Evolutionary conservation across 2,797 vertebrate genomes (phyloP), one percentile per base, ranked within the genome.

Genomic region (Meriones psammophilus): DNA sequence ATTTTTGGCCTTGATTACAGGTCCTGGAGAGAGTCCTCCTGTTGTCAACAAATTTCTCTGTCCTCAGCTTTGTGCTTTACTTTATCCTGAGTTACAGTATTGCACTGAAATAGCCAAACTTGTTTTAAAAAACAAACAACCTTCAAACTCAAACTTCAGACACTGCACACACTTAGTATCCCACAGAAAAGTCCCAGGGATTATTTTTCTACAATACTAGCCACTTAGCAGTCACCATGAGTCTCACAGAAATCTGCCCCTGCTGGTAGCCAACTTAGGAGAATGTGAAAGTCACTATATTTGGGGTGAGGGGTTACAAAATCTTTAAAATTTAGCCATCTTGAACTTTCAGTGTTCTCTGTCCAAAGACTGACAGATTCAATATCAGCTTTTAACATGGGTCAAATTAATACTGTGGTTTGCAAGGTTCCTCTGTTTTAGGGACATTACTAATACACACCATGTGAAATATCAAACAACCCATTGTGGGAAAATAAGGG

Each of bases 71-170:
- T 18, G 13, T 58, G 68, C 36, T 88, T 81, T 18, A 22, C 56
- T 81, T 64, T 15, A 9, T 46, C 93, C 85, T 69, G 76, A 95
- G 91, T 77, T 15, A 74, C 0, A 79, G 39, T 79, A 90, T 9
- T 22, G 46, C 60, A 73, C 2, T 78, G 85, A 86, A 93, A 96
- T 60, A 84, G 74, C 83, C 76, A n/a, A 60, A 39, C 22, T 88
- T 62, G 24, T 79, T 68, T 62, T 33, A 30, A 76, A 76, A 92
- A 89, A 46, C 8, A 0, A 79, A 56, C 0, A 3, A n/a, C 39
- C 89, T 89, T 88, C 69, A 90, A 42, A 66, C 60, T 30, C 66
- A 56, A 36, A 5, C 64, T 36, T 36, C 26, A 74, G 39, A 42
- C 46, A 74, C 73, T 92, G 89, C 13, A 86, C 26, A 79, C 28